A percentile compares a stretch with the other conserved stretches of the same genome.
Conservation (phyloP, 2,113 vertebrate genomes). For the Melanostigma gelatinosum region DNA sequence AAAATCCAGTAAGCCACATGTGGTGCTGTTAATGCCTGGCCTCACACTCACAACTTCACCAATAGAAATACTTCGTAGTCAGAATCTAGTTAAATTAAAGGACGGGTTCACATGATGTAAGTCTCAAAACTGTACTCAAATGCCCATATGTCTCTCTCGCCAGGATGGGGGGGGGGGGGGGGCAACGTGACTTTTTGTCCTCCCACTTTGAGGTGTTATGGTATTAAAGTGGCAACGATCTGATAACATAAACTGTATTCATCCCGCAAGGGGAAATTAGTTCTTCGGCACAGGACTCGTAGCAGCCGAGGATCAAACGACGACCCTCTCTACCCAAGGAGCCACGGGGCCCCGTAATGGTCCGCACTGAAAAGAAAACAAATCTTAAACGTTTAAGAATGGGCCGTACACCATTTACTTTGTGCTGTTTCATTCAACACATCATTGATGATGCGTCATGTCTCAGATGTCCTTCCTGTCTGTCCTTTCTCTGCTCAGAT, state of each 20-base stretch:
- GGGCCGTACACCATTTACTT: not conserved
- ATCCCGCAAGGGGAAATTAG: no score
- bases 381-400: no score
- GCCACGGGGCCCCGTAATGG: no score
- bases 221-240: not conserved
- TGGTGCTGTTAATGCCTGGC: slow-evolving; percentile 27
- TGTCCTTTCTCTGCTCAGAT: no score
- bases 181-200: no score
- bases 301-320: no score
- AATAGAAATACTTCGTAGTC: not conserved
- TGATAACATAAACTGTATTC: no score
- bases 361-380: no score
- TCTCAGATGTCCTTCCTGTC: not conserved
- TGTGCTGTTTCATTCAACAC: not conserved
- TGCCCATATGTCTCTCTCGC: not conserved
- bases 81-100: not conserved
- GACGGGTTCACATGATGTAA: not conserved
- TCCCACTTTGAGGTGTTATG: not conserved
- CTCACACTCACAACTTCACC: not conserved
- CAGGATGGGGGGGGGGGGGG: no score
- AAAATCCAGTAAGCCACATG: slow-evolving; percentile 63
- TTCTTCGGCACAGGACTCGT: no score
- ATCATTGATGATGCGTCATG: not conserved
- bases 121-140: not conserved
- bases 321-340: no score